phyloP scores from a whole-genome alignment of 2,888 invertebrate species.

The Argynnis bischoffii region DNA sequence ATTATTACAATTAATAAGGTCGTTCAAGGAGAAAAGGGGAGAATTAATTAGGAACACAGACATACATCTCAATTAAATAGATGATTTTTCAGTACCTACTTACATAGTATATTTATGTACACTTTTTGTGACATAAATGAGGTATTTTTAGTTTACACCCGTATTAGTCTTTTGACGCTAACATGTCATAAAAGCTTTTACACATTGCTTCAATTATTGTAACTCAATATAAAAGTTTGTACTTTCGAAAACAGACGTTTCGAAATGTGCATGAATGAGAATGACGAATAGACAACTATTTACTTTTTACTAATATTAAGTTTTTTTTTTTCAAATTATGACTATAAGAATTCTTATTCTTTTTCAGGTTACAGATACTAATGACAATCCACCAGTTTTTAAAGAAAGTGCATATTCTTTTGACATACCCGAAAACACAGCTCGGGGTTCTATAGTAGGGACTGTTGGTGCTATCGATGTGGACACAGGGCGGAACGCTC shows the following conservation, averaged over 20 bases:
- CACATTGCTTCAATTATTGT: conserved; percentile 26
- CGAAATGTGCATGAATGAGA: conserved; percentile 26
- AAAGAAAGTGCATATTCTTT: conserved; percentile 94
- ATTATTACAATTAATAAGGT: no score
- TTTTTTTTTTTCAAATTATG: not conserved
- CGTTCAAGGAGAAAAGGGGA: no score
- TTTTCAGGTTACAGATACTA: conserved; percentile 93
- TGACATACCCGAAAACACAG: conserved; percentile 94
- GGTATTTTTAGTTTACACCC: not conserved
- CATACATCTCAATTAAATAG: no score
- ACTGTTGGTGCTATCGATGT: conserved; percentile 92
- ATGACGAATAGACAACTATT: conserved; percentile 17
- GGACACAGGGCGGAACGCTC: conserved; percentile 93
- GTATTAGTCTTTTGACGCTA: conserved; percentile 29
- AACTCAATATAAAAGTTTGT: conserved; percentile 12
- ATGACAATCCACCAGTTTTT: conserved; percentile 97
- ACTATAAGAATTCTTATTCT: not conserved
- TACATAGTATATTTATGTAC: no score
- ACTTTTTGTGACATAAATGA: no score
- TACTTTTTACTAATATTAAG: not conserved
- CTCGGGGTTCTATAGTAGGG: conserved; percentile 92
- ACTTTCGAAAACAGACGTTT: conserved; percentile 16
- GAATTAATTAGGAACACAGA: no score
- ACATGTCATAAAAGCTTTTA: conserved; percentile 32
- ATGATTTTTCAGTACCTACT: no score